Base-by-base conservation (phyloP, 2,888 invertebrate genomes). In the Carterocephalus palaemon region DNA sequence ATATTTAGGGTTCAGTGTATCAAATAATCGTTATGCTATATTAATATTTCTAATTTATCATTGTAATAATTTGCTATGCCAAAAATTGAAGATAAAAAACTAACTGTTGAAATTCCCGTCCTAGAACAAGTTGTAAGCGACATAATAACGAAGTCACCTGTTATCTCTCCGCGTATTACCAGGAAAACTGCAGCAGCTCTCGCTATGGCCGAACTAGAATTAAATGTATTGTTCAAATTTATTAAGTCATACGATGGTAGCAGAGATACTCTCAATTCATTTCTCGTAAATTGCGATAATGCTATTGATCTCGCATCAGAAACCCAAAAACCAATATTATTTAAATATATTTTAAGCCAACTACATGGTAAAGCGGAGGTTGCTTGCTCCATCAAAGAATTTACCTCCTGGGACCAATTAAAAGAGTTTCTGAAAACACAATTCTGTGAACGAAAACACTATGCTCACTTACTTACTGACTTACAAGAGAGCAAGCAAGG, bases 401-500 rank as follows among this genome's bases (percentile, higher is more conserved):
- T 38, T 4, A 12, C 4, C n/a, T 13, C 2, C 2, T n/a, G 31
- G 31, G 8, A 31, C 2, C 31, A 31, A 8, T 9, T 31, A 3
- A 26, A 26, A 17, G 26, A 37, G 5, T 37, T 37, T 8, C 17
- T 37, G 2, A 37, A 37, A 26, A 37, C 41, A 1, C 37, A 41
- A 4, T 47, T 47, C 9, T 15, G 37, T 20, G 47, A 40, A 5
- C 7, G 46, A 1, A 46, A 34, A 17, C 43, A 43, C 13, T 38
- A 46, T n/a, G 22, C 45, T 5, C 45, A 46, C 9, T 17, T 46
- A n/a, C 6, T 42, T 1, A 37, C 41, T 0, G 47, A 47, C 3
- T 17, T 42, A n/a, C 41, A 47, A 9, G 46, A 47, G n/a, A 29
- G 46, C 8, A 33, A 31, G 15, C 40, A 47, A 31, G 2, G 4